Conservation (phyloP, 2,888 invertebrate genomes). For the Nomada fucata region DNA sequence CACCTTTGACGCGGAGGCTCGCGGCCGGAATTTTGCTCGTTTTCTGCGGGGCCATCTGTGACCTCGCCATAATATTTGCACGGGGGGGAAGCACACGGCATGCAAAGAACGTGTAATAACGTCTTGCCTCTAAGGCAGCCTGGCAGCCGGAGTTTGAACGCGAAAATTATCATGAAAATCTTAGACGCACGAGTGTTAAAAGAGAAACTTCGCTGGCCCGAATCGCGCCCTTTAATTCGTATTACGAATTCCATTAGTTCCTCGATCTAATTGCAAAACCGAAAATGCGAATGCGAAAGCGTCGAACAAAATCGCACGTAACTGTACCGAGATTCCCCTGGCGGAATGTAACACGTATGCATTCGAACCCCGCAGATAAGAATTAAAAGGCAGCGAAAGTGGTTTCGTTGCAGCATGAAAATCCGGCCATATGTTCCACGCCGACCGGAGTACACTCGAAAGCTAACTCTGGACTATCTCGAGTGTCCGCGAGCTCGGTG, state of each 20-base stretch:
- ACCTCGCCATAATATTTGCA: conserved; percentile 49
- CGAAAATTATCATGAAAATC: background rate
- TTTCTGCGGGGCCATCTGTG: conserved; percentile 47
- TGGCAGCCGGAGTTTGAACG: background rate
- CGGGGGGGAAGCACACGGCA: conserved; percentile 10
- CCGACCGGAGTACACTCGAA: conserved; percentile 10
- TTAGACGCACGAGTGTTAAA: too few relatives aligned
- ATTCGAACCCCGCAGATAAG: too few relatives aligned
- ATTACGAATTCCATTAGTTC: too few relatives aligned
- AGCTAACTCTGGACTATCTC: conserved; percentile 52
- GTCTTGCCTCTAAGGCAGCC: conserved; percentile 5
- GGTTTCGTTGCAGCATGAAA: background rate
- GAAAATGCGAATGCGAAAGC: too few relatives aligned
- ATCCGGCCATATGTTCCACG: conserved; percentile 15
- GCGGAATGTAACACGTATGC: background rate
- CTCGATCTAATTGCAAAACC: too few relatives aligned
- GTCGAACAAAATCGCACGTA: too few relatives aligned
- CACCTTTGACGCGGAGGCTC: conserved; percentile 40
- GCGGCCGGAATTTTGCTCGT: conserved; percentile 29
- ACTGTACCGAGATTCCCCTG: background rate
- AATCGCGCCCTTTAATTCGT: too few relatives aligned
- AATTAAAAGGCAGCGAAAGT: background rate
- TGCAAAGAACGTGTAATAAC: conserved; percentile 22
- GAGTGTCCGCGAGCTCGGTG: conserved; percentile 40
- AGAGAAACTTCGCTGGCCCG: too few relatives aligned